Evolutionary conservation across 1,140 invertebrate species (phyloP), one percentile per base, ranked within the genome.

Genomic region (Eupeodes corollae): DNA sequence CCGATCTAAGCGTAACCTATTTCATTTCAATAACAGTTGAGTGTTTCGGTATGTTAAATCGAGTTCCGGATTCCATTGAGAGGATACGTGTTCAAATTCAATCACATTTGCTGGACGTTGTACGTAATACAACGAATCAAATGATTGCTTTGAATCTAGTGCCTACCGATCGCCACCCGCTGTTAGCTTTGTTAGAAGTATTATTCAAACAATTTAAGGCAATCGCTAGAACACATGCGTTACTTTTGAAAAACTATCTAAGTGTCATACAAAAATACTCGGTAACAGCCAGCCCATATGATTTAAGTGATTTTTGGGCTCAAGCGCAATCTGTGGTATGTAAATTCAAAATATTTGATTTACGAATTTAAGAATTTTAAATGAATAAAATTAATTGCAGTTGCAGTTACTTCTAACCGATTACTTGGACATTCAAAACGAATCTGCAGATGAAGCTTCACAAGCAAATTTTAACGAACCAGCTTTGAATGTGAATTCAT

Each of bases 261-360:
- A 62, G 76, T 49, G 72, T 77, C 33, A 68, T 69, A 30, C 71
- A 75, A 58, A 74, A 74, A 44, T 73, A 80, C 56, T 69, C 74
- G 32, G 53, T 72, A 16, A 72, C 75, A 50, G 62, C 76, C 3
- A 72, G 74, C 35, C 61, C 81, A 5, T 91, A 92, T 69, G 81
- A 82, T 53, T 80, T 88, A 56, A 77, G 80, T 13, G 84, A 91
- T 68, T 87, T 91, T 54, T 94, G 91, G 90, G 81, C 79, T 31
- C 85, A 87, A 59, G 83, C 92, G 18, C 91, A 95, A 68, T 79
- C 80, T 58, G 86, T 91, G 53, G 85, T 91, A 75, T 74, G 79
- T 73, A 11, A 47, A 40, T 42, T 47, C 50, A 42, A n/a, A 47
- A 2, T 46, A 44, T 41, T 30, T 16, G 14, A 32, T 49, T 41